Conservation (phyloP, 2,113 vertebrate genomes). For the Micronycteris hirsuta region DNA sequence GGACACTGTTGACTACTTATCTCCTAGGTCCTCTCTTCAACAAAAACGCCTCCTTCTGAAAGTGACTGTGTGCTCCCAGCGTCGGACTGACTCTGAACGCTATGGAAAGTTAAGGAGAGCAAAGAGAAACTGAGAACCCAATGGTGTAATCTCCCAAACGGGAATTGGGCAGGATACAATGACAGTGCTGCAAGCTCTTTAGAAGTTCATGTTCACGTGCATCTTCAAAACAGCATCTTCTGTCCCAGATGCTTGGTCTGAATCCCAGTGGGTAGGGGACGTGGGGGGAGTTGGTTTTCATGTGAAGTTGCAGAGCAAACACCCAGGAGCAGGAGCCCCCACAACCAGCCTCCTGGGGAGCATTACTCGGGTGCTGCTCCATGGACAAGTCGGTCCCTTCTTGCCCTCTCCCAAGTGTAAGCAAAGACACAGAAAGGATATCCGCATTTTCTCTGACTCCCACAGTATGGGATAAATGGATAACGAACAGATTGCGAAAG, state of each 20-base stretch:
- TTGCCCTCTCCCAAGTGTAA: neutral
- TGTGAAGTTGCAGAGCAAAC: neutral
- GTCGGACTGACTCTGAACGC: neutral
- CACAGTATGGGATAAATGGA: conserved; percentile 62
- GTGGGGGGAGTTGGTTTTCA: neutral
- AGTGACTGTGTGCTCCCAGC: neutral
- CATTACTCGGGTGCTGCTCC: neutral
- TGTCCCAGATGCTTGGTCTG: neutral
- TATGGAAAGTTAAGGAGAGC: neutral
- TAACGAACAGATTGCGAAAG: conserved; percentile 68
- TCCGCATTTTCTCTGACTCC: conserved; percentile 61
- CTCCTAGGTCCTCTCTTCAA: neutral
- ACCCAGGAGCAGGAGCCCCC: neutral
- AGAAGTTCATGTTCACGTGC: neutral
- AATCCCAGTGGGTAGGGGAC: no score
- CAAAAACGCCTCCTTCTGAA: neutral
- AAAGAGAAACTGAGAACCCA: neutral
- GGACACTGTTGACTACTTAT: neutral
- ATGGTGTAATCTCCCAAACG: neutral
- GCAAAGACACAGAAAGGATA: neutral
- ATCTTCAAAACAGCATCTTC: neutral
- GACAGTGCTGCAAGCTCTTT: neutral
- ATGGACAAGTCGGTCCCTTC: neutral
- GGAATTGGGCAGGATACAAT: neutral
- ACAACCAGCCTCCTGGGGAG: neutral